phyloP scores from a whole-genome alignment of 1,140 invertebrate species.

The Diorhabda carinulata region DNA sequence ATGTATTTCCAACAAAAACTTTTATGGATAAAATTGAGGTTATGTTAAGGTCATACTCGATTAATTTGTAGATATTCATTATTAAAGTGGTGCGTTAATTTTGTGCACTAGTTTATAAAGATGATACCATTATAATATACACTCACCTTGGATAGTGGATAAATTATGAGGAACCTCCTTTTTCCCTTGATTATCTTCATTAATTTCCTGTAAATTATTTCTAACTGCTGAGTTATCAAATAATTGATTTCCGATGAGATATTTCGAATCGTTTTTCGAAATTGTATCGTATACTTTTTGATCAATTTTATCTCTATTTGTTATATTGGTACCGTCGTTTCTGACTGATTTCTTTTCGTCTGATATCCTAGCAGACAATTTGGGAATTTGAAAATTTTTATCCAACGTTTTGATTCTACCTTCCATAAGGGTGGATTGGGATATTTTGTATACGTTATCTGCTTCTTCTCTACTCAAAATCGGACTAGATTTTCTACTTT shows the following conservation, averaged over 20 bases:
- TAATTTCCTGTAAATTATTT: conserved; percentile 38
- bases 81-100: no score
- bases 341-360: conserved; percentile 42
- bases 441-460: conserved; percentile 56
- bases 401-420: conserved; percentile 73
- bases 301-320: conserved; percentile 6
- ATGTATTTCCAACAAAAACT: no score
- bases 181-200: conserved; percentile 28
- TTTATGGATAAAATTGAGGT: no score
- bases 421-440: conserved; percentile 61
- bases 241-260: conserved; percentile 29
- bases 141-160: conserved; percentile 25
- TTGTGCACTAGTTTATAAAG: no score
- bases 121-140: neutral
- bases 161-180: conserved; percentile 33
- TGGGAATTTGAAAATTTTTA: conserved; percentile 83
- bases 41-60: no score
- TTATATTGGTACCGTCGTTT: conserved; percentile 1
- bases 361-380: conserved; percentile 61
- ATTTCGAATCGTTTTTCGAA: conserved; percentile 42
- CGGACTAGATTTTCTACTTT: conserved; percentile 62
- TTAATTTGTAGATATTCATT: no score
- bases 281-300: conserved; percentile 21
- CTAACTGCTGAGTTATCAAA: conserved; percentile 38
- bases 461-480: conserved; percentile 58